Conservation (phyloP, 2,797 vertebrate species). For the Malacoctenus gilli region DNA sequence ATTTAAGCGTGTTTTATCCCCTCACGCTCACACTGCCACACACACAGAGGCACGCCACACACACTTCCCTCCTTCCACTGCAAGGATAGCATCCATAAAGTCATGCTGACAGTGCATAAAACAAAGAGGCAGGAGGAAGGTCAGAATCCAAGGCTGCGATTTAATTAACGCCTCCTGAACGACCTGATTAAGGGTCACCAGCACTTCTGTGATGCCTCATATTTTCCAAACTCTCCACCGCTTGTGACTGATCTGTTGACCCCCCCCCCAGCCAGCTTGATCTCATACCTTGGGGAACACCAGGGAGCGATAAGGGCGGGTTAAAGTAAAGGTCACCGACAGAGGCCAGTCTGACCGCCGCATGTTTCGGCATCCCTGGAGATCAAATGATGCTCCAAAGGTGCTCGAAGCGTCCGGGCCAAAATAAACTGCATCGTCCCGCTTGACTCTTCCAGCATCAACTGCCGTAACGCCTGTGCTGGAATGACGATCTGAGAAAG, state of each 20-base stretch:
- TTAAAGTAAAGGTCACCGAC: conserved; percentile 41
- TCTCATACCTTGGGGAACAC: conserved; percentile 6
- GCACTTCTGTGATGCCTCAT: too few species aligned
- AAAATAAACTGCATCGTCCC: conserved; percentile 7
- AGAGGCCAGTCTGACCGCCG: conserved; percentile 2
- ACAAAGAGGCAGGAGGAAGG: not conserved
- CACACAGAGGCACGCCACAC: not conserved
- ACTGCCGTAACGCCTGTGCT: too few species aligned
- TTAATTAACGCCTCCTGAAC: conserved; percentile 19
- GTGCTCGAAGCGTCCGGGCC: conserved; percentile 34
- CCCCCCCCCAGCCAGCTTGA: conserved; percentile 3
- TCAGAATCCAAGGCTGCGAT: conserved; percentile 20
- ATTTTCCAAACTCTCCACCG: too few species aligned
- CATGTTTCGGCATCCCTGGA: not conserved
- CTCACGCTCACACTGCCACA: not conserved
- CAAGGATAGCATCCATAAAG: conserved; percentile 11
- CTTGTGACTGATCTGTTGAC: too few species aligned
- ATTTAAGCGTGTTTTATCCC: not conserved
- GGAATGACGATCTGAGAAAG: too few species aligned
- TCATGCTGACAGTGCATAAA: conserved; percentile 18
- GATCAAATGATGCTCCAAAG: conserved; percentile 53
- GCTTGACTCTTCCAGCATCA: conserved; percentile 13
- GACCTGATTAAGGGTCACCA: conserved; percentile 5
- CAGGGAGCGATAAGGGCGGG: not conserved
- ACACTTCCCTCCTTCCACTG: not conserved